Conservation (phyloP, 2,113 vertebrate genomes). For the Tympanuchus pallidicinctus region DNA sequence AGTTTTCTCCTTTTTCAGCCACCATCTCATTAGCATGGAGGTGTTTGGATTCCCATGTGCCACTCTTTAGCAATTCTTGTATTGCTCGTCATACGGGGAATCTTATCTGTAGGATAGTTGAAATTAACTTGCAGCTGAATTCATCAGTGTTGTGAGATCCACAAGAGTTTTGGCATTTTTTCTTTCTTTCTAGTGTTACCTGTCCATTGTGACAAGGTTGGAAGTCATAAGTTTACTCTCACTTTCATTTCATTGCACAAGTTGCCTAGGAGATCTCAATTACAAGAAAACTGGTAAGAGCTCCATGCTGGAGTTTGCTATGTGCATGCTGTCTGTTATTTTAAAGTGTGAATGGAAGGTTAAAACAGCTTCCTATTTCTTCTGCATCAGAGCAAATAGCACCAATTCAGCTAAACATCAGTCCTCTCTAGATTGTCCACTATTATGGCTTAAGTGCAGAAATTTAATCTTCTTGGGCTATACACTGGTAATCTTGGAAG, state of each 20-base stretch:
- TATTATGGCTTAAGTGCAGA: constrained; percentile 18
- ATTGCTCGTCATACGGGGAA: not conserved
- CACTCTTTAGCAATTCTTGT: not conserved
- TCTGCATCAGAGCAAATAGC: constrained; percentile 18
- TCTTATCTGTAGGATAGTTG: not conserved
- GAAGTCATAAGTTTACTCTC: constrained; percentile 8
- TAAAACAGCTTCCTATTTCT: constrained; percentile 40
- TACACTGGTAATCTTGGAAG: constrained; percentile 40
- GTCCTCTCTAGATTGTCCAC: not conserved
- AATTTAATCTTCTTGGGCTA: constrained; percentile 57
- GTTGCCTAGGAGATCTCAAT: constrained; percentile 29
- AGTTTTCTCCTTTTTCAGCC: not conserved
- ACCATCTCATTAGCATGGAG: not conserved
- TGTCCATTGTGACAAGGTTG: not conserved
- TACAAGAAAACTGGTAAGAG: not conserved
- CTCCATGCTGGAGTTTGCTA: not conserved
- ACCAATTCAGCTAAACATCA: constrained; percentile 37
- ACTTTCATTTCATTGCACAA: not conserved
- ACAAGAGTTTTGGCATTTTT: not conserved
- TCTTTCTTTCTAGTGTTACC: not conserved
- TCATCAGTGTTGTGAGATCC: not conserved
- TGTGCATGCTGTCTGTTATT: constrained; percentile 13
- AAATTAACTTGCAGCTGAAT: not conserved
- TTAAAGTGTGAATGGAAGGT: not conserved
- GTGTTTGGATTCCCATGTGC: not conserved